Base-by-base conservation (phyloP, 2,888 invertebrate species). In the Pterobdella sp. region DNA sequence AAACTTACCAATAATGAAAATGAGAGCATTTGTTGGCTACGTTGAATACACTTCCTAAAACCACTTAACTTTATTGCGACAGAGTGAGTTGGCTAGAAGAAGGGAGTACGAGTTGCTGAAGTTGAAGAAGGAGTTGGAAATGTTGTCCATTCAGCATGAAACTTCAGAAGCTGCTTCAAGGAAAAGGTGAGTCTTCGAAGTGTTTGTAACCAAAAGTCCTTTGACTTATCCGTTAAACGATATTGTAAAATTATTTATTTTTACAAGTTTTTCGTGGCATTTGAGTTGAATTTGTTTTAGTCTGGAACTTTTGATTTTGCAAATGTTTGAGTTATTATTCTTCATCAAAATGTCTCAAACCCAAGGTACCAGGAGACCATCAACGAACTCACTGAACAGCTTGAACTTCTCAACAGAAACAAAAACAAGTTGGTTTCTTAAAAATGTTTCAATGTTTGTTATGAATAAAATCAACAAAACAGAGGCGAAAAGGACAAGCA, bases 11-110 rank as follows among this genome's bases (percentile, higher is more conserved):
- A n/a, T n/a, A n/a, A n/a, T n/a, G n/a, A n/a, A n/a, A n/a, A n/a
- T n/a, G n/a, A n/a, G n/a, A n/a, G n/a, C n/a, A n/a, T n/a, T n/a
- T n/a, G n/a, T n/a, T n/a, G n/a, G n/a, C n/a, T n/a, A n/a, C n/a
- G n/a, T n/a, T n/a, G n/a, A n/a, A n/a, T n/a, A n/a, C n/a, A n/a
- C 1, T 29, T n/a, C 0, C 34, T 66, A n/a, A n/a, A n/a, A n/a
- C n/a, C n/a, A n/a, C n/a, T n/a, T n/a, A n/a, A n/a, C n/a, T n/a
- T 10, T n/a, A 56, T 29, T 18, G 18, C 71, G 63, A 32, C 86
- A 97, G 97, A 92, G 93, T 86, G 97, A 98, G 88, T 92, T 96
- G 86, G 96, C 94, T 88, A 93, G 94, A 87, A 97, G 97, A 87
- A 91, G 98, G 81, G 98, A 98, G 86, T 89, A 90, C 81, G 98